phyloP scores from a whole-genome alignment of 2,113 vertebrate species.

The Sialia sialis region DNA sequence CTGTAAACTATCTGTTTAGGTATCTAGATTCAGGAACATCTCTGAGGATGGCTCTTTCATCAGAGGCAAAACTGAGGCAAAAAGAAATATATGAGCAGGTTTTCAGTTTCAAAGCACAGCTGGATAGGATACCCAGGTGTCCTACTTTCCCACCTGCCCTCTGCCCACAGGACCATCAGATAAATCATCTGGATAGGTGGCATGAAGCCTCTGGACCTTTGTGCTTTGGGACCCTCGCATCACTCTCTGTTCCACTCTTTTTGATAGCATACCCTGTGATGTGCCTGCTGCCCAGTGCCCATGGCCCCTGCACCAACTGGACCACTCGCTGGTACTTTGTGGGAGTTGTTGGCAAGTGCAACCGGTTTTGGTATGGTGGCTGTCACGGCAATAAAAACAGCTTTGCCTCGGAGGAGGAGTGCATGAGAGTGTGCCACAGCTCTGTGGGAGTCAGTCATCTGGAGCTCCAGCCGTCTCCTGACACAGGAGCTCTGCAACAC shows the following conservation, averaged over 20 bases:
- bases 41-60: neutral
- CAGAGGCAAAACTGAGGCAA: neutral
- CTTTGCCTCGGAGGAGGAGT: constrained; percentile 83
- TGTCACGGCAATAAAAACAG: constrained; percentile 93
- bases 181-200: neutral
- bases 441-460: neutral
- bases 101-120: neutral
- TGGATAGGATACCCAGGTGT: neutral
- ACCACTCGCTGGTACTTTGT: constrained; percentile 85
- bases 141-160: neutral
- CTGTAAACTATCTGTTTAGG: neutral
- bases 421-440: constrained; percentile 74
- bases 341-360: constrained; percentile 77
- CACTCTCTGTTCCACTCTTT: neutral
- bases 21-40: neutral
- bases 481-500: neutral
- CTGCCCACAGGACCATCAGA: neutral
- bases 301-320: constrained; percentile 85
- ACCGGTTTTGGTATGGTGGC: constrained; percentile 93
- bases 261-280: constrained; percentile 75
- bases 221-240: neutral
- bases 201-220: neutral
- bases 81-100: neutral
- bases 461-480: neutral
- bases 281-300: constrained; percentile 86